These are phyloP conservation scores for Neocrepidodera transversa DNA, from an alignment of 2,888 invertebrate genomes.

Conservation along the genomic window DNA sequence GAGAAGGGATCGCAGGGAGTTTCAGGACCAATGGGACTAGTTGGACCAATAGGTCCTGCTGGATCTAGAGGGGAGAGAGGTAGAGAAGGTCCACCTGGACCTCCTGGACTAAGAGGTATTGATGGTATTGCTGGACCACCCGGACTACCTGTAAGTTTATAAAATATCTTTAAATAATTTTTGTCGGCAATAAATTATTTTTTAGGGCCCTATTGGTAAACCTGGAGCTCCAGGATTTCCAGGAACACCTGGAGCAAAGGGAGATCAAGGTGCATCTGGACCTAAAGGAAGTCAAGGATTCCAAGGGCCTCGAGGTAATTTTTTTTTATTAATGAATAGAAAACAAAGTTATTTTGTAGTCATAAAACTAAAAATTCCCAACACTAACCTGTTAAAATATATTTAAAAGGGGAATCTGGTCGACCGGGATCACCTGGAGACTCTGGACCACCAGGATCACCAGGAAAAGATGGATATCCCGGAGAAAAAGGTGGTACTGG, in stretches of 20 bases:
- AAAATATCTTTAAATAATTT: background rate
- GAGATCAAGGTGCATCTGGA: constrained; percentile 76
- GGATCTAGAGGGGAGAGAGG: constrained; percentile 86
- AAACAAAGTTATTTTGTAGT: no score
- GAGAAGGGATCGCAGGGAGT: constrained; percentile 77
- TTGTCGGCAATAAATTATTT: constrained; percentile 29
- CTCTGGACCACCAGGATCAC: constrained; percentile 73
- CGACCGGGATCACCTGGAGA: constrained; percentile 80
- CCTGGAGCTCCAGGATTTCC: constrained; percentile 86
- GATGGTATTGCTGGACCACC: constrained; percentile 82
- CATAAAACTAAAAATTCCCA: no score
- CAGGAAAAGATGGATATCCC: constrained; percentile 81
- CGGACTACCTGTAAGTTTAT: constrained; percentile 70
- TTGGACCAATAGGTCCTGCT: constrained; percentile 76
- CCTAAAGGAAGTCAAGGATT: constrained; percentile 64
- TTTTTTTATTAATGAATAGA: background rate
- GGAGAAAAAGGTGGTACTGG: constrained; percentile 85
- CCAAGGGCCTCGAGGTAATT: constrained; percentile 41
- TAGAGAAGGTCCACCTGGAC: constrained; percentile 80
- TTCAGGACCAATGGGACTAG: constrained; percentile 72
- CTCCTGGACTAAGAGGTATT: constrained; percentile 78
- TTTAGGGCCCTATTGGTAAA: constrained; percentile 80
- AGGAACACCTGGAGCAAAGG: constrained; percentile 81
- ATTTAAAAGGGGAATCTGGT: constrained; percentile 75
- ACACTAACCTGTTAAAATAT: no score